Evolutionary conservation across 2,113 vertebrate species (phyloP), one percentile per base, ranked within the genome.

Genomic region (Malurus elegans): DNA sequence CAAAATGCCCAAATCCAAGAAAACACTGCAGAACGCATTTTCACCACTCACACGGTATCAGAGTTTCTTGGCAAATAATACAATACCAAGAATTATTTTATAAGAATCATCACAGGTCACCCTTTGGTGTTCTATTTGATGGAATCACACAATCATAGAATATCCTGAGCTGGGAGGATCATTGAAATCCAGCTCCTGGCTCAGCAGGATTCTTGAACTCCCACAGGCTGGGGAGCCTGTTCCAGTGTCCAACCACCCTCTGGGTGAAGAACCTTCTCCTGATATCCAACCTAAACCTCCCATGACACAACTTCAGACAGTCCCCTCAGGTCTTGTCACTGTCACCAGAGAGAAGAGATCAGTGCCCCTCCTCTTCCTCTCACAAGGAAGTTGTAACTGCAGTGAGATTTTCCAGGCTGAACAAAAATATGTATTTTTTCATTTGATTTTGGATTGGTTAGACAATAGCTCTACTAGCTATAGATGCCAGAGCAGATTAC

Each of bases 301-400:
- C 18, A 9, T n/a, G 21, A 58, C 15, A 14, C 36, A 66, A 10
- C 12, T 50, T 36, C 51, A 73, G 15, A 23, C 10, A 12, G 36
- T 50, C 51, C 21, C 21, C 44, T 38, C 0, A 0, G 18, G 26
- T 65, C 4, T 32, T 58, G 21, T 44, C 51, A 21, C 47, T 34
- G 31, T 42, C 36, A 24, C 58, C 45, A 29, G 3, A 44, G 40
- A 56, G 65, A 10, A 40, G 14, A 50, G 45, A 51, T 20, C 26
- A 72, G 50, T 9, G 14, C 14, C 12, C 17, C 12, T 64, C 4
- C 6, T 18, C 31, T n/a, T 23, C 51, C 67, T 15, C 21, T 51
- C 23, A 8, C 3, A 3, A 58, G 17, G 51, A 44, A 32, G 5
- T 4, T 28, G 21, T 28, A 65, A 80, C 21, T 8, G 8, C 50